phyloP scores from a whole-genome alignment of 1,140 invertebrate species.

The Drosophila littoralis region DNA sequence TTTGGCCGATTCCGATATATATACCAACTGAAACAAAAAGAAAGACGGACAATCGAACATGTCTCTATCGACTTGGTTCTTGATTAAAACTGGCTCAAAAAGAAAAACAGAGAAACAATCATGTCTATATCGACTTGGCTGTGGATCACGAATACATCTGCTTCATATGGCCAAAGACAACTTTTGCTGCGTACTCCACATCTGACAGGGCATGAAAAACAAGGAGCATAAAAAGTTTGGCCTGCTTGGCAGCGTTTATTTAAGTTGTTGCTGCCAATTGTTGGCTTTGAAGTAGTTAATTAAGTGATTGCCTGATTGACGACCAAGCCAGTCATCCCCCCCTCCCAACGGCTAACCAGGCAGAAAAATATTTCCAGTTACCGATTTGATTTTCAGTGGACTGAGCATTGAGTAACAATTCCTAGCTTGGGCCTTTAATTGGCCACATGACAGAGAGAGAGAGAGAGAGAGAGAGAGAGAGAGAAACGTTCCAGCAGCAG shows the following conservation, averaged over 20 bases:
- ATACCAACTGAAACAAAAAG: no score
- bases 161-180: no score
- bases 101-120: no score
- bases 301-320: conserved; percentile 80
- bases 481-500: conserved; percentile 26
- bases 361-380: conserved; percentile 1
- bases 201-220: neutral
- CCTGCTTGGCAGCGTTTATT: conserved; percentile 36
- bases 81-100: no score
- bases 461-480: no score
- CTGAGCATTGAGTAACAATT: conserved; percentile 7
- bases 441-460: conserved; percentile 32
- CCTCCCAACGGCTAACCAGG: neutral
- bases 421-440: conserved; percentile 55
- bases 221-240: conserved; percentile 55
- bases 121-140: no score
- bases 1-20: no score
- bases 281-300: conserved; percentile 71
- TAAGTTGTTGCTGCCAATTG: conserved; percentile 37
- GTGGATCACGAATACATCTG: no score
- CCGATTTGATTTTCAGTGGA: conserved; percentile 63
- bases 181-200: no score
- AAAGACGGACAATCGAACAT: no score
- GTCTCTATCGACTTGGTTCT: no score
- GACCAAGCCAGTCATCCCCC: conserved; percentile 12